Percentiles rank a stretch among this genome's conserved stretches.
Conservation (phyloP, 2,113 vertebrate genomes). For the Leptobrachium ailaonicum region DNA sequence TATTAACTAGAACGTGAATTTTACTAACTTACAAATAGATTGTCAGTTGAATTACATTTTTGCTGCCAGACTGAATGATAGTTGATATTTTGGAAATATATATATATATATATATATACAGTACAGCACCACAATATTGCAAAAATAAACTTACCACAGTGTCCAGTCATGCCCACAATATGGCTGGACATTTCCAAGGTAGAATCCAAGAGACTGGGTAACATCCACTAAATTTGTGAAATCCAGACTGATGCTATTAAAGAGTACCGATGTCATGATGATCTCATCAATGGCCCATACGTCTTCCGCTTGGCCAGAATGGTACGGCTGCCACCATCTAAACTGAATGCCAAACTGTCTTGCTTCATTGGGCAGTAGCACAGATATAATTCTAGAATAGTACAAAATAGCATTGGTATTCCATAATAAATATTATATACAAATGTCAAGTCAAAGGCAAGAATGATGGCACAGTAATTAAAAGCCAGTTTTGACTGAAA, state of each 20-base stretch:
- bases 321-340: conserved; percentile 98
- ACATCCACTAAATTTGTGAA: conserved; percentile 95
- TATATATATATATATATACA: too few species aligned
- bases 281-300: conserved; percentile 98
- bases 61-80: too few species aligned
- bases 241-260: conserved; percentile 96
- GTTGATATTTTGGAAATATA: too few species aligned
- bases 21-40: too few species aligned
- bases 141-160: conserved; percentile 77
- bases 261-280: conserved; percentile 94
- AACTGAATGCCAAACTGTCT: conserved; percentile 93
- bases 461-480: too few species aligned
- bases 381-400: conserved; percentile 86
- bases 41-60: too few species aligned
- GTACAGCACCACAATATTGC: too few species aligned
- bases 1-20: too few species aligned
- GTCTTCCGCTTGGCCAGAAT: conserved; percentile 89
- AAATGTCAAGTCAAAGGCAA: too few species aligned
- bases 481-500: too few species aligned
- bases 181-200: conserved; percentile 92
- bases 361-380: conserved; percentile 88
- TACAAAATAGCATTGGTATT: background rate
- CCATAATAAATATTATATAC: background rate
- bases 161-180: conserved; percentile 97
- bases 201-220: conserved; percentile 95